These are phyloP conservation scores for Poecilia wingei DNA, from an alignment of 2,797 vertebrate genomes.

Conservation along the genomic window DNA sequence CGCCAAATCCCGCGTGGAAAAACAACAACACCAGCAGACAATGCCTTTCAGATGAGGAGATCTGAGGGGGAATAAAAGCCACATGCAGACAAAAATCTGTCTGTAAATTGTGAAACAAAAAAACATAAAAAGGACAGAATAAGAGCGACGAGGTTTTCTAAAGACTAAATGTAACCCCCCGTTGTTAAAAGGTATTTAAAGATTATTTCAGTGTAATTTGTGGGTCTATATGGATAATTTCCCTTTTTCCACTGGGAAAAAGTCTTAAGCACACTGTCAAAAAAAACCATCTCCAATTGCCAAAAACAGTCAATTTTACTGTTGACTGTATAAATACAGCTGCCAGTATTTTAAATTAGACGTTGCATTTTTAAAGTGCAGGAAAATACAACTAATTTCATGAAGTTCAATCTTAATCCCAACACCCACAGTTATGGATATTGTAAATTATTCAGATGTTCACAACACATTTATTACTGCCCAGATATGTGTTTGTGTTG, in stretches of 20 bases:
- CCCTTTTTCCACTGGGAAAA: slow-evolving; percentile 36
- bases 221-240: neutral
- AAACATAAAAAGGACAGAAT: slow-evolving; percentile 11
- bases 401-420: neutral
- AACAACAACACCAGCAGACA: slow-evolving; percentile 15
- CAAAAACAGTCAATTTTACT: no score
- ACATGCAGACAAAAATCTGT: neutral
- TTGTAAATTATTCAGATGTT: slow-evolving; percentile 37
- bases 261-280: slow-evolving; percentile 8
- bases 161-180: slow-evolving; percentile 22
- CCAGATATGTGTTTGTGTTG: slow-evolving; percentile 55
- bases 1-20: slow-evolving; percentile 8
- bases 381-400: neutral
- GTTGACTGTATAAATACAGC: no score
- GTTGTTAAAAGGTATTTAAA: slow-evolving; percentile 12
- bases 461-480: slow-evolving; percentile 13
- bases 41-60: slow-evolving; percentile 9
- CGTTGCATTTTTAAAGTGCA: neutral
- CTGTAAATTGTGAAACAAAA: slow-evolving; percentile 2
- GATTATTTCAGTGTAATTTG: neutral
- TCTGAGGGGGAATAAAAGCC: slow-evolving; percentile 10
- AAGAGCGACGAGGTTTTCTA: neutral
- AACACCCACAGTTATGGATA: slow-evolving; percentile 18
- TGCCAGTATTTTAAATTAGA: no score
- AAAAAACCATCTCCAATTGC: no score